phyloP scores from a whole-genome alignment of 2,888 invertebrate species.

The Siphlonurus alternatus region DNA sequence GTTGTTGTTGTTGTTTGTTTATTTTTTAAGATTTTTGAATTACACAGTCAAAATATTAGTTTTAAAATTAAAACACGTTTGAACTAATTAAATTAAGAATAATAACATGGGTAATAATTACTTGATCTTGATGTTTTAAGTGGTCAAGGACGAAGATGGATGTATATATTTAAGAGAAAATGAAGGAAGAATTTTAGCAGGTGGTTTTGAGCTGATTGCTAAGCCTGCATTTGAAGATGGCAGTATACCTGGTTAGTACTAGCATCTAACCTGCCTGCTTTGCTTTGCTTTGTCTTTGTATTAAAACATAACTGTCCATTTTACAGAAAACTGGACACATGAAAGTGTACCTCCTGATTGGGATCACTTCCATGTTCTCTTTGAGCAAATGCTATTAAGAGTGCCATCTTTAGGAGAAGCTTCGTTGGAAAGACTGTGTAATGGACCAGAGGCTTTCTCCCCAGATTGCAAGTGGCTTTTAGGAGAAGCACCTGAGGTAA shows the following conservation, averaged over 20 bases:
- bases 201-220: slow-evolving; percentile 81
- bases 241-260: slow-evolving; percentile 36
- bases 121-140: slow-evolving; percentile 30
- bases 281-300: neutral
- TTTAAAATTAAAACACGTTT: no score
- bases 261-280: neutral
- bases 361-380: slow-evolving; percentile 86
- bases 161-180: slow-evolving; percentile 73
- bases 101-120: no score
- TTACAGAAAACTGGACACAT: neutral
- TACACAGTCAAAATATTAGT: no score
- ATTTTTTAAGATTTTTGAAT: slow-evolving; percentile 11
- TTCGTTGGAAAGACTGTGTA: slow-evolving; percentile 61
- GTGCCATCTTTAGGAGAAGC: slow-evolving; percentile 63
- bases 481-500: slow-evolving; percentile 82
- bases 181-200: slow-evolving; percentile 68
- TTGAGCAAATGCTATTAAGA: slow-evolving; percentile 69
- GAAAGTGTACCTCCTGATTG: slow-evolving; percentile 60
- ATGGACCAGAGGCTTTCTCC: slow-evolving; percentile 88
- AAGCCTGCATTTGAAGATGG: slow-evolving; percentile 80
- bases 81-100: no score
- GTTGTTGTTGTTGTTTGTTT: slow-evolving; percentile 2
- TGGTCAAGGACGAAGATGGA: slow-evolving; percentile 75
- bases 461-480: slow-evolving; percentile 94
- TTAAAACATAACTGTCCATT: neutral